Evolutionary conservation across 2,888 invertebrate genomes (phyloP), one percentile per base, ranked within the genome.

Genomic region (Agrilus mali): DNA sequence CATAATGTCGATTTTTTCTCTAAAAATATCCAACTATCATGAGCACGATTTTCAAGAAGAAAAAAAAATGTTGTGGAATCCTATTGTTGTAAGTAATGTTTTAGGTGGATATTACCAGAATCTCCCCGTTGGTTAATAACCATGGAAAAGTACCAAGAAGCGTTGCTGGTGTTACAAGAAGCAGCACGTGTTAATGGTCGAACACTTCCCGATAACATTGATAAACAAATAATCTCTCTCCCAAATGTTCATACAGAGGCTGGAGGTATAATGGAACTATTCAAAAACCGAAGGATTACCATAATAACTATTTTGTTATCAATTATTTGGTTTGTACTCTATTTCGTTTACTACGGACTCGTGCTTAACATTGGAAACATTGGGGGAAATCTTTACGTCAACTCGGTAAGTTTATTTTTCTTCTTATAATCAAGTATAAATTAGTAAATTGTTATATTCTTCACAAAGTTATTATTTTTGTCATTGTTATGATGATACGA

Each of bases 91-190:
- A 34, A 13, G n/a, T 33, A 33, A 13, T 33, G 36, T 37, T n/a
- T 33, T 60, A 85, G 85, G 79, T 82, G 80, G 66, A 68, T 84
- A 32, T 65, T 85, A 43, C 84, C 85, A n/a, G 85, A 86, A 71
- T 85, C 85, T 2, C 86, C 86, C 1, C 71, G 84, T 57, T 86
- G 86, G 86, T 65, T 85, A 31, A 64, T 85, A 40, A 79, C 80
- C 33, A 78, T 81, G 71, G 83, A 82, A 17, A 74, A 76, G 49
- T 75, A 76, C n/a, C 74, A 78, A 47, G 80, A 83, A 66, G 80
- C 84, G 1, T 74, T 78, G 58, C 65, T 62, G 27, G 77, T 85
- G 40, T 63, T 85, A 33, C 71, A 77, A 55, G 72, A 71, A 54
- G 83, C 81, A 1, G 78, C 82, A 0, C 72, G 69, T 45, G 74